phyloP scores from a whole-genome alignment of 2,888 invertebrate species.

The Drosophila macrothrix region DNA sequence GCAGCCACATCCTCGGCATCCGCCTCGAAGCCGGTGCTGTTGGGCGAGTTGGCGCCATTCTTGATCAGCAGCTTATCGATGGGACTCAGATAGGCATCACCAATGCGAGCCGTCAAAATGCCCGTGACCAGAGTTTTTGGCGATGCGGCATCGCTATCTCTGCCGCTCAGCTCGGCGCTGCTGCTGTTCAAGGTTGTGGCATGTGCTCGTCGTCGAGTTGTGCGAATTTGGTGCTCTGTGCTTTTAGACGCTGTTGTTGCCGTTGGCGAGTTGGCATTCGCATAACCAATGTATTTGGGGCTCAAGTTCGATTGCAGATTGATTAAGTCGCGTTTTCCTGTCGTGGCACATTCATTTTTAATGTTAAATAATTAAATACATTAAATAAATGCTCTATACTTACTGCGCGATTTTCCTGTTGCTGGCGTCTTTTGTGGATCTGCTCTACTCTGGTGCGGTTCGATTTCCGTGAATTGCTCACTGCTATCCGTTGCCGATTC shows the following conservation, averaged over 20 bases:
- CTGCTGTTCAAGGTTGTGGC: slow-evolving; percentile 18
- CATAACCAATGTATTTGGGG: slow-evolving; percentile 83
- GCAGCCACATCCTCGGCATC: slow-evolving; percentile 58
- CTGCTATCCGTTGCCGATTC: slow-evolving; percentile 43
- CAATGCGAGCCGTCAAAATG: background rate
- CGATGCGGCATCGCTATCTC: slow-evolving; percentile 43
- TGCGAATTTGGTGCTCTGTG: slow-evolving; percentile 59
- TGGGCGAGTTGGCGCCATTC: slow-evolving; percentile 78
- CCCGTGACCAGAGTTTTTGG: slow-evolving; percentile 23
- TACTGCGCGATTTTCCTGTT: slow-evolving; percentile 33
- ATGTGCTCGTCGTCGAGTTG: slow-evolving; percentile 62
- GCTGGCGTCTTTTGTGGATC: slow-evolving; percentile 11
- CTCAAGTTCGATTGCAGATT: slow-evolving; percentile 82
- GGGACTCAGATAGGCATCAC: slow-evolving; percentile 71
- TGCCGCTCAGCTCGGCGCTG: slow-evolving; percentile 33
- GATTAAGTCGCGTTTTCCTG: slow-evolving; percentile 76
- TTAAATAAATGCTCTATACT: slow-evolving; percentile 20
- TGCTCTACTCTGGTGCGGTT: slow-evolving; percentile 1
- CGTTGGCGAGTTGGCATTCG: slow-evolving; percentile 58
- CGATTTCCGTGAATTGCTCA: slow-evolving; percentile 44
- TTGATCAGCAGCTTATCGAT: slow-evolving; percentile 83
- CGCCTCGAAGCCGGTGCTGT: slow-evolving; percentile 69
- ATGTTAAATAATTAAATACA: background rate
- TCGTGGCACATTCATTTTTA: background rate
- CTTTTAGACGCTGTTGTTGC: slow-evolving; percentile 47